Conservation (phyloP, 2,888 invertebrate species). For the Tiphia femorata region DNA sequence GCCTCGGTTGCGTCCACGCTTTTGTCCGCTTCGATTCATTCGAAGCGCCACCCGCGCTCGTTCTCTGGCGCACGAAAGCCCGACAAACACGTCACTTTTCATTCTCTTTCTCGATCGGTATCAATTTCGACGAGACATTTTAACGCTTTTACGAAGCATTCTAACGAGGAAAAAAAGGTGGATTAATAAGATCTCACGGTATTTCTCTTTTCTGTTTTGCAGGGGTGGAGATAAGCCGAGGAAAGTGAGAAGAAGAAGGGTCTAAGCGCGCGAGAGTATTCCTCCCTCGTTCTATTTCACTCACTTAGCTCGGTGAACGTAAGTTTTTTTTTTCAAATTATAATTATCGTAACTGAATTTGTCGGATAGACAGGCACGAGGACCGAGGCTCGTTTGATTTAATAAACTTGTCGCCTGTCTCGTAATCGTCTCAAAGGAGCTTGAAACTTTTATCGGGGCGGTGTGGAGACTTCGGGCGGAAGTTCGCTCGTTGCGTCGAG, state of each 20-base stretch:
- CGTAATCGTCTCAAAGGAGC: background rate
- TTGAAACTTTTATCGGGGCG: background rate
- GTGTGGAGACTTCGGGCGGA: background rate
- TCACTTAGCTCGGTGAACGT: background rate
- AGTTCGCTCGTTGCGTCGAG: background rate
- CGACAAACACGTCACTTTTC: no score
- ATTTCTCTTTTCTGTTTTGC: background rate
- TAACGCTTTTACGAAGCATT: no score
- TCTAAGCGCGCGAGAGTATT: background rate
- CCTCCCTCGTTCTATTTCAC: no score
- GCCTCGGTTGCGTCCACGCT: no score
- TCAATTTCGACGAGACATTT: no score
- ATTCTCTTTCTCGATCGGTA: no score
- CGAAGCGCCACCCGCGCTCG: no score
- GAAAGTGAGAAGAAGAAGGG: no score
- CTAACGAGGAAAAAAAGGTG: no score
- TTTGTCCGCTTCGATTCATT: no score
- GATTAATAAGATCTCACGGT: background rate
- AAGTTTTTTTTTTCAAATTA: conserved; percentile 2
- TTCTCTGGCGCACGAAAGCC: no score
- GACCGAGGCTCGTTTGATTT: conserved; percentile 1
- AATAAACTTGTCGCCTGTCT: conserved; percentile 1
- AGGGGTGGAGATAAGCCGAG: background rate
- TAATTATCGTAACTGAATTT: background rate
- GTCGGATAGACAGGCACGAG: background rate